These are phyloP conservation scores for Ferdinandea cuprea DNA, from an alignment of 2,888 invertebrate species.

Conservation along the genomic window DNA sequence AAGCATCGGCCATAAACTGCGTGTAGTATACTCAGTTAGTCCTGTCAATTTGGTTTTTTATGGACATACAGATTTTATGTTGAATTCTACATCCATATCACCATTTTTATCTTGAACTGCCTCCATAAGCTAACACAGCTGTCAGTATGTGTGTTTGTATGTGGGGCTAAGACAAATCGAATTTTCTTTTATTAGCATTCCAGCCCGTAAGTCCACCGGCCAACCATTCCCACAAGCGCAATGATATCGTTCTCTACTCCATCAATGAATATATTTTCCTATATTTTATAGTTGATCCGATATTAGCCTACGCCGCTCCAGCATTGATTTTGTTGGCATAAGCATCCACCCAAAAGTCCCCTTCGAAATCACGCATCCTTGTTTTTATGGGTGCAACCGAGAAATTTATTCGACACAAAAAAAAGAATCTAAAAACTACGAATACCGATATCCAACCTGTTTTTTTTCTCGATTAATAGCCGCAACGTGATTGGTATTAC, in stretches of 20 bases:
- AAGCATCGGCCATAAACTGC: constrained; percentile 33
- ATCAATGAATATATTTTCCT: constrained; percentile 70
- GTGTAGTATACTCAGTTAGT: constrained; percentile 42
- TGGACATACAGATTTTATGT: constrained; percentile 34
- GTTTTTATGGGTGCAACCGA: constrained; percentile 64
- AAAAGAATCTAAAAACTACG: constrained; percentile 40
- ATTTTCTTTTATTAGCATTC: constrained; percentile 71
- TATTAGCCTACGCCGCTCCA: constrained; percentile 64
- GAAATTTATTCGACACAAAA: constrained; percentile 47
- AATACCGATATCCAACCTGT: constrained; percentile 26
- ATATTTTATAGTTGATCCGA: constrained; percentile 69
- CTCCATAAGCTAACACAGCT: no score
- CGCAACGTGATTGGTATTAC: constrained; percentile 53
- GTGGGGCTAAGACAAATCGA: constrained; percentile 55
- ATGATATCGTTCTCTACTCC: constrained; percentile 38
- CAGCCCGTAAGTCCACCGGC: background rate
- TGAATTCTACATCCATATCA: background rate
- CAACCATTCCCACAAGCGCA: background rate
- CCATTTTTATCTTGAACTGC: background rate
- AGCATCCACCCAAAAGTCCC: background rate
- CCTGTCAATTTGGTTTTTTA: constrained; percentile 54
- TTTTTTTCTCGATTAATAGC: constrained; percentile 48
- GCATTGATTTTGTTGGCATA: constrained; percentile 29
- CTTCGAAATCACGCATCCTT: constrained; percentile 33
- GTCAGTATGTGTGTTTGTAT: no score